A percentile compares a stretch with the other conserved stretches of the same genome.
These are phyloP conservation scores for Manduca sexta DNA, from an alignment of 1,140 invertebrate species.

Conservation along the genomic window DNA sequence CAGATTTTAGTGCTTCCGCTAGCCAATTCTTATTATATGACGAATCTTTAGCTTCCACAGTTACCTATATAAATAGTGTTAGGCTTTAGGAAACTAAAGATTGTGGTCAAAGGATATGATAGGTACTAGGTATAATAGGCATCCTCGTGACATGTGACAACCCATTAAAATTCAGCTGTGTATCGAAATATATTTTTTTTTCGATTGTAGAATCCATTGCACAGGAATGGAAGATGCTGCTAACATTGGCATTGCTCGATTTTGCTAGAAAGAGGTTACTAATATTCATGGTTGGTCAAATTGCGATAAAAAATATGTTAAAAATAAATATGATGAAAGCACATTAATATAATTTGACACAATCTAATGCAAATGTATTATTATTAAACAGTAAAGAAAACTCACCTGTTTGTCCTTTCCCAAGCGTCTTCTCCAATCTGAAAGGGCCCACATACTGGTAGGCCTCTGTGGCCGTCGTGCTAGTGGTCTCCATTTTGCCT, in stretches of 20 bases:
- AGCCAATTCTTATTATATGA: too few relatives aligned
- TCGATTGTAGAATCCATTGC: background rate
- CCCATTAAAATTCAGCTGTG: background rate
- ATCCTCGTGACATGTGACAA: background rate
- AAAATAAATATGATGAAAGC: background rate
- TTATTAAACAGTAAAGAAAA: background rate
- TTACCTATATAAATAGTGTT: too few relatives aligned
- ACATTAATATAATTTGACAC: background rate
- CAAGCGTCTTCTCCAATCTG: conserved; percentile 97
- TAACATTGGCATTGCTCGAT: too few relatives aligned
- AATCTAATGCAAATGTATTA: too few relatives aligned
- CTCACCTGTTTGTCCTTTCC: conserved; percentile 99
- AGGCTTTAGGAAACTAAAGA: too few relatives aligned
- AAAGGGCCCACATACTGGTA: conserved; percentile 97
- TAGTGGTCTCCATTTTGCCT: conserved; percentile 48
- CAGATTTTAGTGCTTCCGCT: too few relatives aligned
- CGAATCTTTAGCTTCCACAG: too few relatives aligned
- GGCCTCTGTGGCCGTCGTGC: conserved; percentile 77
- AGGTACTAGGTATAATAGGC: background rate
- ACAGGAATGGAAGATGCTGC: too few relatives aligned
- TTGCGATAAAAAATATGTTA: background rate
- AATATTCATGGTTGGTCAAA: background rate
- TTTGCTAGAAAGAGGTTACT: background rate
- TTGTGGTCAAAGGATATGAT: too few relatives aligned
- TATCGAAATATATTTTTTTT: background rate